These are phyloP conservation scores for Crenichthys baileyi DNA, from an alignment of 2,797 vertebrate genomes.

Conservation along the genomic window DNA sequence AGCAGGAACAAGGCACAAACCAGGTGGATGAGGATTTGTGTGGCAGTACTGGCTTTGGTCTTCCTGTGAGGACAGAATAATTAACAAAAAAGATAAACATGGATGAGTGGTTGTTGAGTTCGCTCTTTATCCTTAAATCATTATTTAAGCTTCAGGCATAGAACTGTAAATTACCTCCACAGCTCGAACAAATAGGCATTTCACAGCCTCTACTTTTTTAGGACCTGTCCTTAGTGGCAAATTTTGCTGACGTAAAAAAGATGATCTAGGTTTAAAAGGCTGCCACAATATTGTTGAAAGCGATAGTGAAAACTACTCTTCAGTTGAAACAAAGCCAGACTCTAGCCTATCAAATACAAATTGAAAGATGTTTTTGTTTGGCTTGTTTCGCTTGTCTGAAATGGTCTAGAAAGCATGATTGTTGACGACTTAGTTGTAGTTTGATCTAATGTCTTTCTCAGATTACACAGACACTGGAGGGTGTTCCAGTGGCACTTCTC, in stretches of 20 bases:
- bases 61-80: constrained; percentile 44
- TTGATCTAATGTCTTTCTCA: neutral
- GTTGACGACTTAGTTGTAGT: neutral
- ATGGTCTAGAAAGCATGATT: neutral
- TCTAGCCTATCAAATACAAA: neutral
- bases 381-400: neutral
- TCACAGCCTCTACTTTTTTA: neutral
- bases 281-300: no score
- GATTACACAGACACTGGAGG: no score
- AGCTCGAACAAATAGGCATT: neutral
- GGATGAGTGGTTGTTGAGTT: neutral
- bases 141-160: neutral
- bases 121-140: no score
- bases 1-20: constrained; percentile 71
- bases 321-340: neutral
- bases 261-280: no score
- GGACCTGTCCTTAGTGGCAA: no score
- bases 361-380: neutral
- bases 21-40: constrained; percentile 72
- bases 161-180: neutral
- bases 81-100: neutral
- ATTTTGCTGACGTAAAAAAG: no score
- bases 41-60: constrained; percentile 35
- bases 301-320: no score
- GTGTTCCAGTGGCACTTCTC: no score